These are phyloP conservation scores for Drosophila mulleri DNA, from an alignment of 2,888 invertebrate species.

Conservation along the genomic window DNA sequence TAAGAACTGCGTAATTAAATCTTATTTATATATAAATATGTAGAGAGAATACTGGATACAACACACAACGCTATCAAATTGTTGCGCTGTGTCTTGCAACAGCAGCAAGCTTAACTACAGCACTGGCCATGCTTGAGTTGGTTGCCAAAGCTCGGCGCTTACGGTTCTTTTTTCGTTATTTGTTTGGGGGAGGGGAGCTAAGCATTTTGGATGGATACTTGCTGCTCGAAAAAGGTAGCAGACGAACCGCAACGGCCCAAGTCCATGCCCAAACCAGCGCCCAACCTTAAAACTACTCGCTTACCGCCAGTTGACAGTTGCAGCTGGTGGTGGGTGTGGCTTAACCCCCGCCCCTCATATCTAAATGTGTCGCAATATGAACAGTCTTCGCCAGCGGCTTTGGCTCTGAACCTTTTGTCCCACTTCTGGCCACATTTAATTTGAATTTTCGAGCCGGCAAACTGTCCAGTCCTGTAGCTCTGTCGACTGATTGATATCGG, in stretches of 20 bases:
- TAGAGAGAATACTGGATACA: constrained; percentile 41
- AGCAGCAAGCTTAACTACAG: constrained; percentile 20
- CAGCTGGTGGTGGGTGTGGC: constrained; percentile 59
- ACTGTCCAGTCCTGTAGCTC: not conserved
- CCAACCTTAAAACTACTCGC: constrained; percentile 65
- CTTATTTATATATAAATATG: constrained; percentile 40
- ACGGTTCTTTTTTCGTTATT: constrained; percentile 42
- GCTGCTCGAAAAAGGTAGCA: constrained; percentile 52
- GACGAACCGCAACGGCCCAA: constrained; percentile 52
- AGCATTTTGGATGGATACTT: constrained; percentile 35
- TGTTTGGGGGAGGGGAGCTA: too few relatives aligned
- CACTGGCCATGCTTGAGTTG: constrained; percentile 67
- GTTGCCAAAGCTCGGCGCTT: constrained; percentile 47
- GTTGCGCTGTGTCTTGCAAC: constrained; percentile 50
- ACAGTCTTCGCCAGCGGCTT: constrained; percentile 15
- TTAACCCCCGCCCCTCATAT: constrained; percentile 24
- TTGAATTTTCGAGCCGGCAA: constrained; percentile 32
- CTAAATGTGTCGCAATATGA: constrained; percentile 48
- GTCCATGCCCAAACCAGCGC: constrained; percentile 50
- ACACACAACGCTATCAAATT: constrained; percentile 48
- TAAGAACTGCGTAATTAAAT: constrained; percentile 67
- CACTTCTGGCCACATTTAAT: constrained; percentile 35
- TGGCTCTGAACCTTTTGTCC: constrained; percentile 1
- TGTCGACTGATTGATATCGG: constrained; percentile 44
- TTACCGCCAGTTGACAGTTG: constrained; percentile 47